Base-by-base conservation (phyloP, 2,113 vertebrate species). In the Coreoperca whiteheadi region DNA sequence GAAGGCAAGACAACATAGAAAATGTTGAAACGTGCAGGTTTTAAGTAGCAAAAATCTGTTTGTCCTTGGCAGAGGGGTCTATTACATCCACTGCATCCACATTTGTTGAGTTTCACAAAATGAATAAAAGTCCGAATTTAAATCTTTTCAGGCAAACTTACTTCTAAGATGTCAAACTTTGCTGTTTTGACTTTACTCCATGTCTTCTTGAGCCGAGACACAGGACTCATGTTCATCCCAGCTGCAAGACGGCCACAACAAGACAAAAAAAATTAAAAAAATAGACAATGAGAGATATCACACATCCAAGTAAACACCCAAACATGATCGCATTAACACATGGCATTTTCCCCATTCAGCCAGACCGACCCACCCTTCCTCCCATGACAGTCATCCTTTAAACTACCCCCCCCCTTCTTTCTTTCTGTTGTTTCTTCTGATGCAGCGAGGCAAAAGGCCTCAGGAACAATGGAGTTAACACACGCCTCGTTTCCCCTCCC, bases 201-300 rank as follows among this genome's bases (percentile, higher is more conserved):
- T 3, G 97, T 99, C 92, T 98, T 99, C 94, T 97, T 99, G 74
- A 99, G 95, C 28, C 98, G 95, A 6, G 98, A 98, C 54, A 99
- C 98, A 0, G 98, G 96, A 87, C 96, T 98, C 97, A 98, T 98
- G 76, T 98, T 99, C 98, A 99, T 98, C 41, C 98, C 98, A 92
- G 98, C 98, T 99, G 83, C 10, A 39, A 16, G 30, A 67, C 8
- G 2, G 4, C 66, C 16, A 77, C 61, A 69, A 70, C 3, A 81
- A 56, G 68, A 74, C 4, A 46, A 16, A 3, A 46, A 15, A 41
- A 41, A 37, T n/a, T n/a, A 50, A 59, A 51, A 14, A 64, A 30
- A 57, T 15, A 23, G 46, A 32, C 77, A 60, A 75, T 82, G 64
- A 90, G 86, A 48, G 81, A 70, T 8, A 63, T 84, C 77, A 48